Percentiles rank a stretch among this genome's conserved stretches.
Conservation (phyloP, 2,113 vertebrate species). For the Dinomys branickii region DNA sequence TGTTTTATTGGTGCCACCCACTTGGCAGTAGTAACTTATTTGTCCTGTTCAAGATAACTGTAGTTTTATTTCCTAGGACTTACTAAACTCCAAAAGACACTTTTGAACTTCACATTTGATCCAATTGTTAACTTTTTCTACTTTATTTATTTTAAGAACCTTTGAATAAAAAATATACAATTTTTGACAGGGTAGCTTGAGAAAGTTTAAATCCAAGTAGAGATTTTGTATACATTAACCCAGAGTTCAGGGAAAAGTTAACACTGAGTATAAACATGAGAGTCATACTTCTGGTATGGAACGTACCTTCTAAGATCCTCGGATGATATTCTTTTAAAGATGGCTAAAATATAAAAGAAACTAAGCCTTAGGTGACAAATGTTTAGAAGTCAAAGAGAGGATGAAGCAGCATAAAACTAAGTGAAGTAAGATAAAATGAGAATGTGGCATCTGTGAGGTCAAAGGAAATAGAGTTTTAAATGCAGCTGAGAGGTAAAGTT, state of each 20-base stretch:
- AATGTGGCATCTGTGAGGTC: background rate
- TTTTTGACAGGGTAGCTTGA: background rate
- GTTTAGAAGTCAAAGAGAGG: background rate
- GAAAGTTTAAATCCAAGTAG: background rate
- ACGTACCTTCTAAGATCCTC: background rate
- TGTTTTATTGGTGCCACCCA: conserved; percentile 96
- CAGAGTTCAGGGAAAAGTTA: background rate
- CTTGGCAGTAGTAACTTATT: conserved; percentile 97
- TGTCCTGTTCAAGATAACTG: conserved; percentile 96
- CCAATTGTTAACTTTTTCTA: conserved; percentile 97
- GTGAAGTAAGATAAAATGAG: background rate
- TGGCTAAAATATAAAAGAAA: background rate
- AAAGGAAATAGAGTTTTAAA: background rate
- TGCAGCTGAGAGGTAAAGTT: background rate
- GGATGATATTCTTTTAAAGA: background rate
- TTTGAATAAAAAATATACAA: conserved; percentile 96
- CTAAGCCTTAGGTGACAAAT: background rate
- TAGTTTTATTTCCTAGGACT: conserved; percentile 94
- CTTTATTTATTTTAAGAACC: conserved; percentile 96
- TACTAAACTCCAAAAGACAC: conserved; percentile 96
- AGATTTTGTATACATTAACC: background rate
- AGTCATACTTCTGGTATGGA: background rate
- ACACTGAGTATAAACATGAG: background rate
- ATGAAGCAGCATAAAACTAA: background rate
- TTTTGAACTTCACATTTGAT: conserved; percentile 94